Conservation (phyloP, 2,888 invertebrate species). For the Rhyacophila evoluta region DNA sequence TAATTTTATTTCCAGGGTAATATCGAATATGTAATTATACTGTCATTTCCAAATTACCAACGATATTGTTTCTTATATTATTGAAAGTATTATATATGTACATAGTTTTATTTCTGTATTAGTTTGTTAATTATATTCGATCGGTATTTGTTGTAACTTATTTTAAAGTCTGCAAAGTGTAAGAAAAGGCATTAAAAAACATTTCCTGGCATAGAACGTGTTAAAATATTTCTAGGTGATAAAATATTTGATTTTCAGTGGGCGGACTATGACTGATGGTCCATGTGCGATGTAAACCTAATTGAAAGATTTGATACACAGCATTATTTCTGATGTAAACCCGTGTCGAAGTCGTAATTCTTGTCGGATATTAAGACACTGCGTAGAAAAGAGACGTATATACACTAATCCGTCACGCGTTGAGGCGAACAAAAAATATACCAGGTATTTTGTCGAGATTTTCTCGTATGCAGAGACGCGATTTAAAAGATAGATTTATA, state of each 20-base stretch:
- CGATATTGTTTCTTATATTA: no score
- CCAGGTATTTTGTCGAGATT: constrained; percentile 18
- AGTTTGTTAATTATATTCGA: no score
- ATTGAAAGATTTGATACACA: constrained; percentile 48
- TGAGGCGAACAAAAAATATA: not conserved
- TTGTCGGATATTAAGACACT: not conserved
- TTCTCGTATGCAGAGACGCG: constrained; percentile 20
- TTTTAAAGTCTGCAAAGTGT: not conserved
- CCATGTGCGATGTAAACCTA: constrained; percentile 48
- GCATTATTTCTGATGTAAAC: constrained; percentile 42
- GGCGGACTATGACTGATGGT: constrained; percentile 50
- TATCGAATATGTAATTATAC: no score
- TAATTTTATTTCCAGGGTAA: no score
- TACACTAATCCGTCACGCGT: not conserved
- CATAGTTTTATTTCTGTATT: no score
- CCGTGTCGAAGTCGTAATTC: constrained; percentile 26
- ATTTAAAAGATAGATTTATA: constrained; percentile 33
- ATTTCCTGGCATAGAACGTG: not conserved
- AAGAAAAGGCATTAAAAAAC: not conserved
- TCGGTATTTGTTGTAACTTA: no score
- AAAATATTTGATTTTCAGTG: constrained; percentile 31
- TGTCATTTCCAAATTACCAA: no score
- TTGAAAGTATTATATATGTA: no score
- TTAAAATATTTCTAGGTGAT: constrained; percentile 26
- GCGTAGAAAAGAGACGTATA: not conserved